Evolutionary conservation across 2,113 vertebrate genomes (phyloP), one percentile per base, ranked within the genome.

Genomic region (Alethe castanea): DNA sequence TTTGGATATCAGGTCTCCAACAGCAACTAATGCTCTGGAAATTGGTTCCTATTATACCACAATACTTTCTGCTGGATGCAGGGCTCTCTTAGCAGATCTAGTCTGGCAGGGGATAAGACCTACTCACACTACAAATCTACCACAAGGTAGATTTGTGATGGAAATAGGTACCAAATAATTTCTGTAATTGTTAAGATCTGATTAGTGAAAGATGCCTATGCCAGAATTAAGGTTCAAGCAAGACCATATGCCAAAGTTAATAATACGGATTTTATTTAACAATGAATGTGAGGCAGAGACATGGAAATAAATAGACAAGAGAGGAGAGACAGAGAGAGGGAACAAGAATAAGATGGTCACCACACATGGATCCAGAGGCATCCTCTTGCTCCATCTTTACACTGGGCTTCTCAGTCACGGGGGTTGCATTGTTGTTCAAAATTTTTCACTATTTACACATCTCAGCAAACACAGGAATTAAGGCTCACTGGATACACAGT

Each of bases 381-480:
- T 47, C 16, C 5, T 9, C 14, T 45, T 60, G 5, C 11, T 74
- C 28, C 29, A 53, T 17, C 4, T 54, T 77, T 40, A 50, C 3
- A 4, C 9, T 42, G 22, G 5, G 25, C 6, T 83, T 83, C 40
- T 69, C 22, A 33, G 12, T 19, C 0, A 0, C 24, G 8, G 12
- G 8, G 4, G 0, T 25, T 25, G 17, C 17, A 18, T 5, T 24
- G 28, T 17, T 13, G 6, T 48, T 54, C 47, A 47, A 54, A 61
- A 61, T 3, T 40, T 69, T 40, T 54, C 17, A 22, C 9, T 69
- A 15, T 67, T 61, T 76, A 31, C 38, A 18, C 20, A 31, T 47
- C 20, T 67, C 12, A 54, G 11, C 19, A 76, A 74, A 40, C 4
- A 38, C 5, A 47, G 20, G 5, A 60, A 40, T 61, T 61, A 47